Evolutionary conservation across 2,888 invertebrate genomes (phyloP).

Genomic region (Lithophane leautieri): DNA sequence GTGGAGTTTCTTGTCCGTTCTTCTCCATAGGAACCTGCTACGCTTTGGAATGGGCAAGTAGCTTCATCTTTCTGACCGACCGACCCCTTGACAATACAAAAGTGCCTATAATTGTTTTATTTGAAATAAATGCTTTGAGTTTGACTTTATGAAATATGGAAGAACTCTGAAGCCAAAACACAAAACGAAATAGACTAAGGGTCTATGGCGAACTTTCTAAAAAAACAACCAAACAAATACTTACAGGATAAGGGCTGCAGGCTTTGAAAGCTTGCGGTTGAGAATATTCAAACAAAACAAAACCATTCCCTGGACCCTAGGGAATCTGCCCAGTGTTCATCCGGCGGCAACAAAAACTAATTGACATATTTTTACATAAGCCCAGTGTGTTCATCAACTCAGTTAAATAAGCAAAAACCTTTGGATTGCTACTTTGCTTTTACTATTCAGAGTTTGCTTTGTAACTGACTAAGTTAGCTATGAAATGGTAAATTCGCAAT

Average conservation of each 20-base stretch:
- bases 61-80: too few species aligned
- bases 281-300: conserved; percentile 6
- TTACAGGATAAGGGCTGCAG: background rate
- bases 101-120: too few species aligned
- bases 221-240: background rate
- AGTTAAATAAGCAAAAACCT: conserved; percentile 14
- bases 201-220: too few species aligned
- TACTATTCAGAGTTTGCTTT: background rate
- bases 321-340: background rate
- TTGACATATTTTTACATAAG: conserved; percentile 3
- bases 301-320: background rate
- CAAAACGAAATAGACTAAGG: too few species aligned
- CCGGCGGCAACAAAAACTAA: conserved; percentile 17
- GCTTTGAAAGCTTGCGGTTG: background rate
- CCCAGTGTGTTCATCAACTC: background rate
- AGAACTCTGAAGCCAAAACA: too few species aligned
- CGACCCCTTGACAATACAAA: too few species aligned
- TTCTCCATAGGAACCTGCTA: too few species aligned
- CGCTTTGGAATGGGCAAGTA: too few species aligned
- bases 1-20: too few species aligned
- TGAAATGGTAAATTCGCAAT: background rate
- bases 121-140: too few species aligned
- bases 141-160: too few species aligned
- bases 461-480: background rate
- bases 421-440: background rate